Evolutionary conservation across 2,888 invertebrate genomes (phyloP), one percentile per base, ranked within the genome.

Genomic region (Diadegma fenestrale): DNA sequence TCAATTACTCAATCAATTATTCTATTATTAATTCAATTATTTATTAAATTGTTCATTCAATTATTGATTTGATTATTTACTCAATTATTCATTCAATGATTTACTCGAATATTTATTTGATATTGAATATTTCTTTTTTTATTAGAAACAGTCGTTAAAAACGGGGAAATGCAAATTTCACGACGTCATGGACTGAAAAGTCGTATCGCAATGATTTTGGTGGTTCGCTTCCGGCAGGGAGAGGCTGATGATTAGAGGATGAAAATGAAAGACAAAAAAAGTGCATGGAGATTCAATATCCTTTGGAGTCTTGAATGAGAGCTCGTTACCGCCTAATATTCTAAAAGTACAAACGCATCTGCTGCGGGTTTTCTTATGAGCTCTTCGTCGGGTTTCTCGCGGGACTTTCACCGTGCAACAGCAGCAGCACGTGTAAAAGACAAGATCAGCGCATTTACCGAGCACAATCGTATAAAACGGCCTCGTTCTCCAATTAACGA

Each of bases 351-450:
- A 71, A 68, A 76, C 26, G 66, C 86, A 76, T 82, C 33, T 69
- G 26, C 66, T 68, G 80, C 1, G 30, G 2, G 30, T 4, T 78
- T 48, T 76, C 71, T 63, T 72, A 71, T 79, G 75, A 33, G 10
- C 22, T 82, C 82, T 80, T 80, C 80, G 72, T 78, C 69, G 45
- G 69, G 81, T 84, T 80, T 69, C 84, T 73, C 82, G 58, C 82
- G 58, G 72, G 84, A 88, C 88, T 88, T 88, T 88, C 88, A 77
- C 88, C 88, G 30, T 4, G 30, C 30, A 30, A 4, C 30, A 30
- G 30, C n/a, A n/a, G 10, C 22, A 22, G 22, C 54, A 54, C 73
- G 14, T 26, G 26, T 37, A 72, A 33, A 72, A 73, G 48, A 33
- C 58, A 69, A 73, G 22, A 77, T 78, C 26, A 54, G 54, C 66